Evolutionary conservation across 2,113 vertebrate genomes (phyloP).

Genomic region (Felis chaus): DNA sequence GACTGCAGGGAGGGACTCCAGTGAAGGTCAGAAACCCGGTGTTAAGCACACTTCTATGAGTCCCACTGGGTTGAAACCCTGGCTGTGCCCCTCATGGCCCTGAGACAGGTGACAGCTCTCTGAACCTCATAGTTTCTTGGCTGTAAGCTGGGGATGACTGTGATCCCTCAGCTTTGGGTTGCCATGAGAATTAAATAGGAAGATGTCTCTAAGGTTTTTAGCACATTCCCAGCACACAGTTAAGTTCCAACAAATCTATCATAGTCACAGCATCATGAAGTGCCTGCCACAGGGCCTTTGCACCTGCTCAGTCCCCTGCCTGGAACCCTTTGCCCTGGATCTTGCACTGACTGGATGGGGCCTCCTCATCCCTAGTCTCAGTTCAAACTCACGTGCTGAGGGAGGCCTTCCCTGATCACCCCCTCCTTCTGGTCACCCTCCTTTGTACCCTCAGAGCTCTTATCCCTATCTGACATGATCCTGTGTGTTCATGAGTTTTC

Average conservation of each 20-base stretch:
- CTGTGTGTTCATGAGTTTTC: neutral
- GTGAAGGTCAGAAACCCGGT: neutral
- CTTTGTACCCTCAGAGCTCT: neutral
- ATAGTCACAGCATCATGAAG: neutral
- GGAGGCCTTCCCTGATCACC: neutral
- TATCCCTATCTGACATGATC: rapidly evolving
- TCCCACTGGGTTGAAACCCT: neutral
- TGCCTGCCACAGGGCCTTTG: neutral
- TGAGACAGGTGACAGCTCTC: neutral
- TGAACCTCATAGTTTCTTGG: neutral
- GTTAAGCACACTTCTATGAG: neutral
- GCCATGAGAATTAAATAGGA: neutral
- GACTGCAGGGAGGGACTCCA: neutral
- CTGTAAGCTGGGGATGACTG: neutral
- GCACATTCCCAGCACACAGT: neutral
- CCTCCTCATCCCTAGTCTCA: neutral
- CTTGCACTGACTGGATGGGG: neutral
- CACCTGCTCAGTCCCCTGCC: neutral
- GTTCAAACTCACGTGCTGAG: neutral
- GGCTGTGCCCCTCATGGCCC: neutral
- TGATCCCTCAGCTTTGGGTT: neutral
- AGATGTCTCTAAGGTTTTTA: neutral
- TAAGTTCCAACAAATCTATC: neutral
- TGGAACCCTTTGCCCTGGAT: neutral
- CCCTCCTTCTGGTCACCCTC: neutral